Evolutionary conservation across 2,113 vertebrate genomes (phyloP).

Genomic region (Eleginops maclovinus): DNA sequence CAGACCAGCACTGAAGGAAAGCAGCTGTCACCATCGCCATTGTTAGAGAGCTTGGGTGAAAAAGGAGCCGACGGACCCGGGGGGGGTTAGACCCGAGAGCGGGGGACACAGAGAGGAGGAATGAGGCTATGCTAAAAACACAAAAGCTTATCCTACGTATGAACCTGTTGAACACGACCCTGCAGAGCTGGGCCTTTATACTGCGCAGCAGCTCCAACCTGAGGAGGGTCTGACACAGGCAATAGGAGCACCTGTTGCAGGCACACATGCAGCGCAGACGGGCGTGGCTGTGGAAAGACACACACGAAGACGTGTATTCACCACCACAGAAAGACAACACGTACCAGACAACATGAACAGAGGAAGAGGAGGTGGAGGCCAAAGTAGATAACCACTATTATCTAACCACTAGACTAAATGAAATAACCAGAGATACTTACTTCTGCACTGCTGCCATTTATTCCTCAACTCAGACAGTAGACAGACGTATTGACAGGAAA

Average conservation of each 20-base stretch:
- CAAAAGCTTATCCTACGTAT: constrained; percentile 79
- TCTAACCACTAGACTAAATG: not conserved
- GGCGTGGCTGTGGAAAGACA: constrained; percentile 96
- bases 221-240: constrained; percentile 99
- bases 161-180: constrained; percentile 97
- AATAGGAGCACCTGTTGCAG: constrained; percentile 99
- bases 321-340: constrained; percentile 83
- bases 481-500: not conserved
- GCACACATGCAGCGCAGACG: constrained; percentile 96
- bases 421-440: constrained; percentile 10
- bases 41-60: constrained; percentile 62
- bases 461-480: not conserved
- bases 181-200: constrained; percentile 98
- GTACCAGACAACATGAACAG: constrained; percentile 79
- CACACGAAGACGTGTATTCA: constrained; percentile 86
- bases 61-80: constrained; percentile 27
- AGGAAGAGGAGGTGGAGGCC: constrained; percentile 78
- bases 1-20: constrained; percentile 32
- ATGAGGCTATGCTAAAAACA: constrained; percentile 75
- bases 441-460: constrained; percentile 8
- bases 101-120: constrained; percentile 40
- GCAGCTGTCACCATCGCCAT: constrained; percentile 38
- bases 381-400: not conserved
- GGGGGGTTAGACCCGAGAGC: constrained; percentile 13
- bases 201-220: constrained; percentile 97